Base-by-base conservation (phyloP, 2,888 invertebrate species). In the Athetis lepigone region DNA sequence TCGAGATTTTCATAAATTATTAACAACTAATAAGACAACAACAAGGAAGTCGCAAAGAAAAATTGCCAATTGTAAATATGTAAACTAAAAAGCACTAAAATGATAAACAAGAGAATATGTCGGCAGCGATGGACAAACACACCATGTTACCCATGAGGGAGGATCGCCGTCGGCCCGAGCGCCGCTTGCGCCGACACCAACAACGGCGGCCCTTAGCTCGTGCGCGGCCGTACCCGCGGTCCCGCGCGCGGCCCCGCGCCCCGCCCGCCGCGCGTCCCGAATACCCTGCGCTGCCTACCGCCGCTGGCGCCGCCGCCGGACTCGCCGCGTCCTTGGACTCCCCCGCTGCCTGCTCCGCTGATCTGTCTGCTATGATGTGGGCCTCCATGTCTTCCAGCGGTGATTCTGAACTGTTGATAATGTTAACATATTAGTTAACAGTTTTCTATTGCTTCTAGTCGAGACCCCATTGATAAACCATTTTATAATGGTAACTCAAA, bases 121-220 rank as follows among this genome's bases (percentile, higher is more conserved):
- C 55, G 82, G 88, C 88, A 89, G 85, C 86, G 87, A 83, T 81
- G 81, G 88, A 88, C 79, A 90, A 90, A 95, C 94, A 95, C 94
- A 95, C 94, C 94, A 84, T 93, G 94, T 93, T 94, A 94, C 94
- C 94, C 92, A 93, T 92, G 92, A 92, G 91, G 77, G 89, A 85
- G 88, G 90, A 70, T 75, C 92, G 92, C 85, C 92, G 92, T 66
- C 91, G 91, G 91, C 90, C 91, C 82, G 90, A 83, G 89, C 94
- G 92, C 70, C 93, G 90, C 86, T 88, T 90, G 86, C 93, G 92
- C 80, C 90, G 90, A 88, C 94, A 93, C 90, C 93, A 89, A 78
- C 94, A 92, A 56, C 92, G 90, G 80, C 91, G 91, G 79, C 90
- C 87, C 81, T 82, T 75, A 66, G 85, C 79, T 81, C 91, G 81